phyloP scores from a whole-genome alignment of 2,888 invertebrate genomes.

The Carcina quercana region DNA sequence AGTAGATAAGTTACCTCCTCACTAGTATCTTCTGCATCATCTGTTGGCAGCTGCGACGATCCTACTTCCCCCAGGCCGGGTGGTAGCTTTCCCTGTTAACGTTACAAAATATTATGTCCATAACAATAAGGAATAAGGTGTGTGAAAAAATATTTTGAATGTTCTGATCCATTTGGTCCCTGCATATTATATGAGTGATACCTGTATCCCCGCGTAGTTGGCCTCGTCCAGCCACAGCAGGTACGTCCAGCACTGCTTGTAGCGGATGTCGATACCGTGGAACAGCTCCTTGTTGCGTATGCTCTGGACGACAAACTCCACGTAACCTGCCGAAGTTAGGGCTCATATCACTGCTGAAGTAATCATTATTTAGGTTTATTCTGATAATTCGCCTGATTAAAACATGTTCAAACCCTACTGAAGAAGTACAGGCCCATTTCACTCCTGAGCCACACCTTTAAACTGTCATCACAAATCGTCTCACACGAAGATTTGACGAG shows the following conservation, averaged over 20 bases:
- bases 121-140: no score
- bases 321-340: constrained; percentile 83
- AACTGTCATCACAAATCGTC: no score
- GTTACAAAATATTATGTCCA: no score
- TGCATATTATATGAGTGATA: no score
- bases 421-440: no score
- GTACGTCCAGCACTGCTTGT: constrained; percentile 92
- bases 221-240: constrained; percentile 93
- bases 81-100: constrained; percentile 79
- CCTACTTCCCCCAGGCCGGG: constrained; percentile 74
- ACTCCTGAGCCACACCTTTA: no score
- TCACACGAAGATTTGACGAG: no score
- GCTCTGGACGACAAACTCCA: constrained; percentile 91
- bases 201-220: constrained; percentile 82
- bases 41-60: constrained; percentile 56
- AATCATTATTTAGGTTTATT: no score
- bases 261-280: constrained; percentile 91
- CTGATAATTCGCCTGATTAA: no score
- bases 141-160: no score
- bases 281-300: constrained; percentile 94
- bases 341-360: no score
- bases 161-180: no score
- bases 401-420: not conserved
- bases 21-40: constrained; percentile 61
- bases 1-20: constrained; percentile 26